Conservation (phyloP, 1,140 invertebrate species). For the Dysdera silvatica region DNA sequence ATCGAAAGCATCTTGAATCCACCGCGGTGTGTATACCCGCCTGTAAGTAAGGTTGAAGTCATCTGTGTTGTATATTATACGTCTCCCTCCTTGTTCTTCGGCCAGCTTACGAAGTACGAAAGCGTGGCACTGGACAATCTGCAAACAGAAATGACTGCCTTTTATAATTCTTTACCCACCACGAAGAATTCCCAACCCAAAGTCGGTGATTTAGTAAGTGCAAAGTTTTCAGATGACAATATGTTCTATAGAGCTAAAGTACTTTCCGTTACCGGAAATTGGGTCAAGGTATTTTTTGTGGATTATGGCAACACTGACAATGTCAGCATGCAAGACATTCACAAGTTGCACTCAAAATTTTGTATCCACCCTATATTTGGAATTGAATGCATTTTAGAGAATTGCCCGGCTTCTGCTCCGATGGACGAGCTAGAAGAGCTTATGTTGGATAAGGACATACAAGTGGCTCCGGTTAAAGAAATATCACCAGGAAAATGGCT, state of each 20-base stretch:
- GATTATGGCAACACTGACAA: slow-evolving; percentile 69
- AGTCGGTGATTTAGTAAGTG: slow-evolving; percentile 45
- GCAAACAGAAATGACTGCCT: slow-evolving; percentile 15
- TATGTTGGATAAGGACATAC: slow-evolving; percentile 8
- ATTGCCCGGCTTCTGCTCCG: slow-evolving; percentile 9
- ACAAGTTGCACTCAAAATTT: slow-evolving; percentile 51
- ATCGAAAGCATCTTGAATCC: background rate
- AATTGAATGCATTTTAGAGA: slow-evolving; percentile 9
- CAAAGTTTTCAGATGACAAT: slow-evolving; percentile 58
- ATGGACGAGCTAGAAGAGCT: slow-evolving; percentile 5
- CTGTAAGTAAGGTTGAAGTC: background rate
- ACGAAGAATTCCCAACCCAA: background rate
- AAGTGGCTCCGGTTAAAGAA: slow-evolving; percentile 7
- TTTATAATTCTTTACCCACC: background rate
- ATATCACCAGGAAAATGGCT: background rate
- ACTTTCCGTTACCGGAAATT: slow-evolving; percentile 37
- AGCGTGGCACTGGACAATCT: background rate
- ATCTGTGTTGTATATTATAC: slow-evolving; percentile 1
- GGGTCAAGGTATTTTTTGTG: slow-evolving; percentile 54
- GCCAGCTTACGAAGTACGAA: slow-evolving; percentile 10
- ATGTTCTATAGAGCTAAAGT: slow-evolving; percentile 62
- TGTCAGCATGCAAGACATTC: slow-evolving; percentile 41
- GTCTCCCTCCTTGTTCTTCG: slow-evolving; percentile 1
- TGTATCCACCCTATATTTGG: slow-evolving; percentile 5
- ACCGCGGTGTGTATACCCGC: no score